A percentile compares a stretch with the other conserved stretches of the same genome.
Conservation (phyloP, 2,888 invertebrate genomes). For the Drosophila sordidapex region DNA sequence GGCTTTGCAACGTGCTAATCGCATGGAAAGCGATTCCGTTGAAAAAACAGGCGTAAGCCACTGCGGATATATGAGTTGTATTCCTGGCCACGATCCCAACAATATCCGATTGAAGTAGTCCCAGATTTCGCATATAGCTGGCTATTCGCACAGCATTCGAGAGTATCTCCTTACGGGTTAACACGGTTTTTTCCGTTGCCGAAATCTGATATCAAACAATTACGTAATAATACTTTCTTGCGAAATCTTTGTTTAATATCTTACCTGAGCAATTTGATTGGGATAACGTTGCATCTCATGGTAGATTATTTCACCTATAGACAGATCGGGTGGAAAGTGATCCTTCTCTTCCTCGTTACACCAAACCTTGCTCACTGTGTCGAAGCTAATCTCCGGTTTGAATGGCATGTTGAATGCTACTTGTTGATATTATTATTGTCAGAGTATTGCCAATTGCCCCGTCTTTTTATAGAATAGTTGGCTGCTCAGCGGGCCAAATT, state of each 20-base stretch:
- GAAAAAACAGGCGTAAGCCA: constrained; percentile 55
- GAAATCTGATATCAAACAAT: constrained; percentile 23
- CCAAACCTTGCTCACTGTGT: constrained; percentile 30
- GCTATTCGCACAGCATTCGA: constrained; percentile 44
- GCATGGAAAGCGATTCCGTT: constrained; percentile 59
- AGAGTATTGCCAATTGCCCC: neutral
- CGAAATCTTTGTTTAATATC: neutral
- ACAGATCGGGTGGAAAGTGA: constrained; percentile 27
- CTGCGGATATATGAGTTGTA: constrained; percentile 54
- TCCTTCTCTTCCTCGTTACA: constrained; percentile 1
- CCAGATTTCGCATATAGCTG: constrained; percentile 33
- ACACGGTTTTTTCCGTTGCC: constrained; percentile 27
- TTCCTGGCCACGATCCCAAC: constrained; percentile 64
- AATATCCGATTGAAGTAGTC: constrained; percentile 55
- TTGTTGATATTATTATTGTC: neutral
- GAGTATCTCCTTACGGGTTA: constrained; percentile 21
- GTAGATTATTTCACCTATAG: constrained; percentile 38
- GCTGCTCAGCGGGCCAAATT: neutral
- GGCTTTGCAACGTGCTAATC: constrained; percentile 40
- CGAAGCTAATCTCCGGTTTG: constrained; percentile 20
- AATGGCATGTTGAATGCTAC: constrained; percentile 18
- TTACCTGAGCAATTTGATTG: constrained; percentile 37
- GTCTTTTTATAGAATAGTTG: constrained; percentile 2
- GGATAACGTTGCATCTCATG: constrained; percentile 40
- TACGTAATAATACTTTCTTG: neutral